phyloP scores from a whole-genome alignment of 2,888 invertebrate genomes.

The Protodeltote pygarga region DNA sequence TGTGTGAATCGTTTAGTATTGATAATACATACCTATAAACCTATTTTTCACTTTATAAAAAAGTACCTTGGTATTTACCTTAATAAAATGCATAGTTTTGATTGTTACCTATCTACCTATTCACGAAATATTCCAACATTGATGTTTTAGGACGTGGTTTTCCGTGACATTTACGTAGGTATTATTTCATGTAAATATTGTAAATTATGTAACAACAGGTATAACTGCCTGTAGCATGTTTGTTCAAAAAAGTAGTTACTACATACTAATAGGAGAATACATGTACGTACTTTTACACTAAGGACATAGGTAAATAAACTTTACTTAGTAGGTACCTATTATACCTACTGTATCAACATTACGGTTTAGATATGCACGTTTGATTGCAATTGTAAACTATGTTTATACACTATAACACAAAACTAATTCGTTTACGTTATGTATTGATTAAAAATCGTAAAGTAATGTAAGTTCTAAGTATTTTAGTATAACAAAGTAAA shows the following conservation, averaged over 20 bases:
- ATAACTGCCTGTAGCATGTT: slow-evolving; percentile 1
- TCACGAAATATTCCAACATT: slow-evolving; percentile 1
- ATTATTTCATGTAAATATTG: slow-evolving; percentile 14
- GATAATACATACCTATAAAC: too few relatives aligned
- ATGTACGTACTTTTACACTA: not conserved
- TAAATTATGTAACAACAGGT: slow-evolving; percentile 3
- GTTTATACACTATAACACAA: slow-evolving; percentile 28
- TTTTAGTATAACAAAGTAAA: not conserved
- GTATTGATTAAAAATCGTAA: slow-evolving; percentile 22
- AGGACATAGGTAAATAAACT: slow-evolving; percentile 16
- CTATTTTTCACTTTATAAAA: too few relatives aligned
- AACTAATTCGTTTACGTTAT: slow-evolving; percentile 28
- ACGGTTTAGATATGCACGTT: slow-evolving; percentile 7
- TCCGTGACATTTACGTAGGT: slow-evolving; percentile 19
- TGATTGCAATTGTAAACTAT: slow-evolving; percentile 8
- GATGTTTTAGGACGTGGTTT: slow-evolving; percentile 3
- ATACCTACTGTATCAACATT: too few relatives aligned
- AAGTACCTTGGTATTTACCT: too few relatives aligned
- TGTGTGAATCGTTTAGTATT: too few relatives aligned
- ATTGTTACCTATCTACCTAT: too few relatives aligned
- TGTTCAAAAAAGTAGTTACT: slow-evolving; percentile 7
- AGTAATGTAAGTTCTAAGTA: slow-evolving; percentile 13
- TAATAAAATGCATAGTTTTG: too few relatives aligned
- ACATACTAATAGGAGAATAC: not conserved
- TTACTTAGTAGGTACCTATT: slow-evolving; percentile 4